Conservation (phyloP, 2,888 invertebrate genomes). For the Arctia plantaginis region DNA sequence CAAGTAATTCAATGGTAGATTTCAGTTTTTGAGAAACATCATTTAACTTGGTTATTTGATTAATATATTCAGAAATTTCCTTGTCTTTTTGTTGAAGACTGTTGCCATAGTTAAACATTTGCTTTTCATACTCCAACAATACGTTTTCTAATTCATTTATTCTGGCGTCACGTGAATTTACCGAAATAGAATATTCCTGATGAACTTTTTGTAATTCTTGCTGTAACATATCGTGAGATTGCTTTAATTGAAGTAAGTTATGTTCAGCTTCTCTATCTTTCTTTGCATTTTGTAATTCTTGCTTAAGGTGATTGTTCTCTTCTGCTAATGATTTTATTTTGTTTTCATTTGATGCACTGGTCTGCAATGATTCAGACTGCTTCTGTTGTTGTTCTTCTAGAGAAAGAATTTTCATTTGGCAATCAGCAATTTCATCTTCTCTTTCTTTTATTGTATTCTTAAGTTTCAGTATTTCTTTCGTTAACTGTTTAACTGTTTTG, state of each 20-base stretch:
- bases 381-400: constrained; percentile 82
- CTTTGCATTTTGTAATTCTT: constrained; percentile 68
- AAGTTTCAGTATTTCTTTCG: constrained; percentile 83
- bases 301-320: constrained; percentile 76
- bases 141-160: constrained; percentile 83
- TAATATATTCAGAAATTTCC: constrained; percentile 80
- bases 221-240: constrained; percentile 67
- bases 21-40: constrained; percentile 81
- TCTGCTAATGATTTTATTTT: constrained; percentile 75
- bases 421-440: constrained; percentile 83
- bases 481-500: constrained; percentile 81
- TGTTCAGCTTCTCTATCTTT: constrained; percentile 67
- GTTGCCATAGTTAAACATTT: constrained; percentile 77
- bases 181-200: constrained; percentile 71
- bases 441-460: constrained; percentile 83
- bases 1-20: constrained; percentile 80
- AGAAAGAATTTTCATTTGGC: constrained; percentile 84
- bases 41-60: constrained; percentile 86
- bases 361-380: constrained; percentile 72
- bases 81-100: constrained; percentile 80
- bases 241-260: constrained; percentile 62
- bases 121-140: constrained; percentile 82
- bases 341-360: constrained; percentile 70
- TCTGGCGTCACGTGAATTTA: constrained; percentile 75
- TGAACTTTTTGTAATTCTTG: constrained; percentile 73